Percentiles rank a stretch among this genome's conserved stretches.
Conservation (phyloP, 2,888 invertebrate genomes). For the Chrysomela aeneicollis region DNA sequence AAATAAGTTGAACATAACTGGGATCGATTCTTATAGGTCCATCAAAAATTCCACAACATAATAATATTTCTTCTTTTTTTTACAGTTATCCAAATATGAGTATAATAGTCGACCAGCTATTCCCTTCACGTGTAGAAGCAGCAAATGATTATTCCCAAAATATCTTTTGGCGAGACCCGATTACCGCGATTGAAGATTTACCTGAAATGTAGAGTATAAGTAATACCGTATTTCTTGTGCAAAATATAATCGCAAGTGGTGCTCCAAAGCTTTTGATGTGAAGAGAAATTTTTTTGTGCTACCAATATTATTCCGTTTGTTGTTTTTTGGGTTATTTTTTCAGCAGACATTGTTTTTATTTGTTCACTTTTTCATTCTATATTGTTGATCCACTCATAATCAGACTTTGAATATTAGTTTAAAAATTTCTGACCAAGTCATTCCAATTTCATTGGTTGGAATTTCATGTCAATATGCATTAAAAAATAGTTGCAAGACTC, state of each 20-base stretch:
- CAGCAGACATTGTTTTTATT: conserved; percentile 9
- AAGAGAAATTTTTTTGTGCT: background rate
- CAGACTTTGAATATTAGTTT: too few relatives aligned
- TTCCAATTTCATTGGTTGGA: too few relatives aligned
- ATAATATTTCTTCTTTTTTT: conserved; percentile 25
- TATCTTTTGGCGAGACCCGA: conserved; percentile 92
- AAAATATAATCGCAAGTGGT: background rate
- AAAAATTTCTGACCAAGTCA: too few relatives aligned
- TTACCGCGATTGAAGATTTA: conserved; percentile 64
- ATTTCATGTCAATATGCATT: too few relatives aligned
- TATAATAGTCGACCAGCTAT: conserved; percentile 94
- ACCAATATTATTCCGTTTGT: background rate
- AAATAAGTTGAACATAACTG: too few relatives aligned
- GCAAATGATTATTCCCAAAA: conserved; percentile 83
- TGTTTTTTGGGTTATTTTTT: conserved; percentile 2
- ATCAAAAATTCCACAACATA: too few relatives aligned
- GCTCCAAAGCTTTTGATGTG: background rate
- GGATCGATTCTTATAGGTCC: too few relatives aligned
- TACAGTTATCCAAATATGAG: conserved; percentile 93
- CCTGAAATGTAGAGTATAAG: conserved; percentile 43
- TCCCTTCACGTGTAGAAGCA: conserved; percentile 80
- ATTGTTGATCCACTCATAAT: background rate
- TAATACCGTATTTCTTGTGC: conserved; percentile 25
- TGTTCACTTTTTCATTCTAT: conserved; percentile 5
- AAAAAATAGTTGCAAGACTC: too few relatives aligned